Conservation (phyloP, 2,888 invertebrate genomes). For the Mycogona germanica region DNA sequence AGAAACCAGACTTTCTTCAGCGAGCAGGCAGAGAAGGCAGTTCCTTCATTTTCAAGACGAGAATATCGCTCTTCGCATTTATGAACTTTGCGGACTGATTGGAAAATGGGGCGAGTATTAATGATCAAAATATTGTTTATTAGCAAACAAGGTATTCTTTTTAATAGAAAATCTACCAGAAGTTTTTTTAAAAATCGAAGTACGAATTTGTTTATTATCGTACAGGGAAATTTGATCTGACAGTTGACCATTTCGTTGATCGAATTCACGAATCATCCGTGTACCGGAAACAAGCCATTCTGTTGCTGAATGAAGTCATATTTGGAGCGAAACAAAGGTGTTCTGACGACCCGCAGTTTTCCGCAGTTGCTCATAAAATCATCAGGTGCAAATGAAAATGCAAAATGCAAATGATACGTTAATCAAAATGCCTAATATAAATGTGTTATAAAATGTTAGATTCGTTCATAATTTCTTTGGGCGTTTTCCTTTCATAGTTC, state of each 20-base stretch:
- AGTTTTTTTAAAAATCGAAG: background rate
- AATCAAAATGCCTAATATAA: too few relatives aligned
- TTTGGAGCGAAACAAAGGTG: background rate
- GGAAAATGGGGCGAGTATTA: constrained; percentile 10
- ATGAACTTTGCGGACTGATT: background rate
- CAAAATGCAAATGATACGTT: too few relatives aligned
- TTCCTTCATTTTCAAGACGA: constrained; percentile 7
- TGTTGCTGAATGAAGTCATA: constrained; percentile 10
- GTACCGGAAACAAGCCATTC: constrained; percentile 2
- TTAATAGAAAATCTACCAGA: too few relatives aligned
- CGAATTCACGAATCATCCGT: constrained; percentile 6
- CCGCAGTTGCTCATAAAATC: too few relatives aligned
- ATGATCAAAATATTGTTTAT: background rate
- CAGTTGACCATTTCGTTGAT: constrained; percentile 10
- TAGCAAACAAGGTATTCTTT: background rate
- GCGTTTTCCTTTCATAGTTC: background rate
- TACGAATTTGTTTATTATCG: background rate
- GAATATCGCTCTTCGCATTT: background rate
- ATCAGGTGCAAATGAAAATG: too few relatives aligned
- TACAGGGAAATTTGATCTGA: constrained; percentile 7
- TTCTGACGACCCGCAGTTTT: too few relatives aligned
- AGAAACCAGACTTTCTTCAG: too few relatives aligned
- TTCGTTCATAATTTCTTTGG: too few relatives aligned
- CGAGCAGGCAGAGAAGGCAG: too few relatives aligned
- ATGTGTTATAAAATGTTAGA: too few relatives aligned